Base-by-base conservation (phyloP, 2,797 vertebrate genomes). In the Tauraco hartlaubi region DNA sequence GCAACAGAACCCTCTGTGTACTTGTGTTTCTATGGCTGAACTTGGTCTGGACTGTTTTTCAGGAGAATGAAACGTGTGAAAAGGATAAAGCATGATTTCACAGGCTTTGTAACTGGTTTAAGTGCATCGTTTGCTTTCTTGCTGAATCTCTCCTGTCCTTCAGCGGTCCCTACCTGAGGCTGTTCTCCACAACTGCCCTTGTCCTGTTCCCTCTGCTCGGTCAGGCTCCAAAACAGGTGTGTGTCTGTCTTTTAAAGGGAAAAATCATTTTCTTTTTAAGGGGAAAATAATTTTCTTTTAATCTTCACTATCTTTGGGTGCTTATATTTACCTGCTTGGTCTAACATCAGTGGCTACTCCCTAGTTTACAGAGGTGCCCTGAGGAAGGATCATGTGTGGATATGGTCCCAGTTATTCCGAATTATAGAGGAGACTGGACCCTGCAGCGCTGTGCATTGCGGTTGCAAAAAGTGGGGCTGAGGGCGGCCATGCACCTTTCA, bases 401-500 rank as follows among this genome's bases (percentile, higher is more conserved):
- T n/a, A 9, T 9, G 9, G 12, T 39, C 41, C n/a, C 23, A 19
- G 3, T 37, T 55, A 39, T 19, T 52, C 11, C 8, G 29, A 62
- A 26, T 37, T 28, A 73, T 2, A 15, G 51, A 59, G 59, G 19
- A 66, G 26, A 37, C 18, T 0, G 21, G 41, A 52, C 9, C 11
- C 22, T n/a, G 20, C 1, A 1, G 25, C 1, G 0, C 35, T 16
- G 10, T 5, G 5, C 8, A 0, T 13, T 54, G n/a, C 29, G 48
- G 18, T 21, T 63, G 31, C 31, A 48, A n/a, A 23, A 68, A 35
- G 9, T 0, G 3, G 9, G 3, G 2, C 28, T 41, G 44, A 37
- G 23, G 5, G 20, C 22, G n/a, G 23, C 12, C 25, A 2, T 5
- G 43, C 12, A 8, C 29, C 16, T 37, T 46, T 63, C 1, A 5